Base-by-base conservation (phyloP, 2,797 vertebrate genomes). In the Hyperoplus lanceolatus region DNA sequence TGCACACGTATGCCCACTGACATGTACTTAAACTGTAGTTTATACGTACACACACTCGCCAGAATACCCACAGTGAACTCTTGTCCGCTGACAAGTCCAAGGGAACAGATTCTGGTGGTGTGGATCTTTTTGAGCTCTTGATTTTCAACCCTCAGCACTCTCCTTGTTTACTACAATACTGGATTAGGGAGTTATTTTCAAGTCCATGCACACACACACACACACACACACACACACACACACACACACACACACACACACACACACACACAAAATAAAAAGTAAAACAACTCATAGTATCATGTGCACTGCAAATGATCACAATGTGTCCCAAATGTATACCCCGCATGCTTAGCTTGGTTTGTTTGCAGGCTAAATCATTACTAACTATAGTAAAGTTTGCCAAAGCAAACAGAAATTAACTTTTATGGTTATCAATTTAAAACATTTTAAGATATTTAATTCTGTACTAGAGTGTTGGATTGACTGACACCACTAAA, bases 51-150 rank as follows among this genome's bases (percentile, higher is more conserved):
- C 75, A 57, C 15, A 60, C 45, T 46, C 14, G 13, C 5, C 74
- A 75, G 49, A 70, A 65, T 18, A 80, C 59, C 76, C 77, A 69
- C 68, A 56, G 46, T 90, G 87, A 90, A 93, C 90, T 76, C 70
- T 29, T 80, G 80, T 62, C 72, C 73, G 39, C 81, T 75, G 67
- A 84, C 46, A 83, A 14, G 67, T 67, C 49, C 73, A 36, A 13
- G 42, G 65, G 68, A 88, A 73, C 69, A 83, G 76, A 87, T 65
- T 89, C 68, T 87, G 53, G 87, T 68, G 87, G 90, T 92, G 83
- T 90, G 86, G 81, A 83, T 75, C 73, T 54, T 60, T 73, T 65
- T 8, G 14, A 61, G 61, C 39, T 59, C 71, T 85, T 79, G 12
- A 64, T 80, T 92, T 85, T 62, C 57, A 78, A 68, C 56, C 67